phyloP scores from a whole-genome alignment of 2,797 vertebrate species.

The Centroberyx gerrardi region DNA sequence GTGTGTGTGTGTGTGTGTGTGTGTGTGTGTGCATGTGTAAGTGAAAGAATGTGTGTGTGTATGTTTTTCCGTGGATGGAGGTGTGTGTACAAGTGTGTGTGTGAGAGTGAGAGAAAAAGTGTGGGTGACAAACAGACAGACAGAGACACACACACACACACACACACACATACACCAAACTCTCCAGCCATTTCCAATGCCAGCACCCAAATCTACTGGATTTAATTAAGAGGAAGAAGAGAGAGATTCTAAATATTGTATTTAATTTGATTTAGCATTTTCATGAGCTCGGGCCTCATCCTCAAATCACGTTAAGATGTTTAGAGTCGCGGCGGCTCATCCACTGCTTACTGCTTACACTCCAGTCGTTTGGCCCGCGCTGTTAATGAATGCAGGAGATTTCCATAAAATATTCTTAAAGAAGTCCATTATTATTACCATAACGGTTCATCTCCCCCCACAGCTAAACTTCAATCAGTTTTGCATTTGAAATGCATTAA shows the following conservation, averaged over 20 bases:
- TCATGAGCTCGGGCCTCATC: slow-evolving; percentile 83
- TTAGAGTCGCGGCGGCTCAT: slow-evolving; percentile 84
- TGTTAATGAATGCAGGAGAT: slow-evolving; percentile 86
- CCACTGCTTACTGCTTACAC: slow-evolving; percentile 80
- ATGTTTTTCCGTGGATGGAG: neutral
- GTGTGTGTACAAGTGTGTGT: neutral
- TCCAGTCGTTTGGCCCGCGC: slow-evolving; percentile 70
- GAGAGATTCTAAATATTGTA: slow-evolving; percentile 79
- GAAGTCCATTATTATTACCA: slow-evolving; percentile 84
- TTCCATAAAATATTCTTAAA: slow-evolving; percentile 92
- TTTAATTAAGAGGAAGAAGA: slow-evolving; percentile 64
- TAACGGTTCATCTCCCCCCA: slow-evolving; percentile 82
- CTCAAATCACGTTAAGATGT: slow-evolving; percentile 87
- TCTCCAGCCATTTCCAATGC: slow-evolving; percentile 32
- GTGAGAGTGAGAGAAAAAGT: slow-evolving; percentile 38
- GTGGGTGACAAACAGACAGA: slow-evolving; percentile 10
- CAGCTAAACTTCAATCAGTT: slow-evolving; percentile 84
- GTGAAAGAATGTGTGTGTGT: slow-evolving; percentile 14
- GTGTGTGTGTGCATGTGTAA: slow-evolving; percentile 13
- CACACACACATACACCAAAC: slow-evolving; percentile 23
- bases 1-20: slow-evolving; percentile 13
- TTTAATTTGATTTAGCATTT: slow-evolving; percentile 89
- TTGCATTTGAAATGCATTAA: slow-evolving; percentile 85
- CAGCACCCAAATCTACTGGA: slow-evolving; percentile 42
- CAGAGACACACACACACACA: slow-evolving; percentile 10